Percentiles rank a stretch among this genome's conserved stretches.
phyloP scores from a whole-genome alignment of 2,888 invertebrate genomes.

The Melikaiella ostensackeni region DNA sequence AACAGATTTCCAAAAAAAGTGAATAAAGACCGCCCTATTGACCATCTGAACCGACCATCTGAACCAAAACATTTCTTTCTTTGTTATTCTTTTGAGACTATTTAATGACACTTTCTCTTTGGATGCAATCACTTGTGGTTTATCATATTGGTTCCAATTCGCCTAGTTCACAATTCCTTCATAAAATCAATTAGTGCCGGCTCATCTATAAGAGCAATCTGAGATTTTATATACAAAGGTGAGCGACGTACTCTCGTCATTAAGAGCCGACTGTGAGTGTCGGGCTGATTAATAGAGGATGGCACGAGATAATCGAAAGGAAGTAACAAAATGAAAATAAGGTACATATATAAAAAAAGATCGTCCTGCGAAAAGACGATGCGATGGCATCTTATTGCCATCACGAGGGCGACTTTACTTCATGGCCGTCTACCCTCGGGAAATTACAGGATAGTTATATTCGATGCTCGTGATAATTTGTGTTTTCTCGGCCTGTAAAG shows the following conservation, averaged over 20 bases:
- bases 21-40: no score
- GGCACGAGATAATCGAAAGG: constrained; percentile 76
- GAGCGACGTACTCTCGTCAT: constrained; percentile 71
- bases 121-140: no score
- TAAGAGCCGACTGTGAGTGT: constrained; percentile 73
- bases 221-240: constrained; percentile 60
- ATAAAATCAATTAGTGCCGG: constrained; percentile 67
- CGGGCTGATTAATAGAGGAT: constrained; percentile 76
- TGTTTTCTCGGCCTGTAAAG: constrained; percentile 58
- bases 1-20: no score
- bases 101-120: no score
- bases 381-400: constrained; percentile 64
- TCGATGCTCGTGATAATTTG: constrained; percentile 62
- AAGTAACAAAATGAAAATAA: constrained; percentile 74
- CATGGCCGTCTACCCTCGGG: constrained; percentile 55
- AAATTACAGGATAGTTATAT: constrained; percentile 58
- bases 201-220: constrained; percentile 75
- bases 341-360: constrained; percentile 56
- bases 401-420: constrained; percentile 52
- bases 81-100: no score
- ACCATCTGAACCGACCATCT: no score
- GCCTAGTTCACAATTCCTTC: constrained; percentile 58
- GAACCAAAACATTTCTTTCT: no score
- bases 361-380: constrained; percentile 58
- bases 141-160: not conserved